A percentile compares a stretch with the other conserved stretches of the same genome.
phyloP scores from a whole-genome alignment of 2,888 invertebrate genomes.

The Eumerus sabulonum region DNA sequence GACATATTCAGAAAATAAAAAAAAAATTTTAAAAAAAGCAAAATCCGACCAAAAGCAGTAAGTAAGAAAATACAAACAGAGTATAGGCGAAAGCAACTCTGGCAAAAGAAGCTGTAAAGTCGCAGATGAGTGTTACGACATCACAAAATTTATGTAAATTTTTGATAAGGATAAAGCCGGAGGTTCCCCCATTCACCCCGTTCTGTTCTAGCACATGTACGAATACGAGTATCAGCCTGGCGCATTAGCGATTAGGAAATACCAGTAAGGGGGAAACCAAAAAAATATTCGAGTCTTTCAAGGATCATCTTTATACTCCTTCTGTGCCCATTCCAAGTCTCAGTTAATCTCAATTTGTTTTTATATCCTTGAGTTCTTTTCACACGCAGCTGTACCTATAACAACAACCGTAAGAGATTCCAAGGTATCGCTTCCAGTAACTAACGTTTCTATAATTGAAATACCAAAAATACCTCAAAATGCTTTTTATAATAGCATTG shows the following conservation, averaged over 20 bases:
- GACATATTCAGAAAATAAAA: too few species aligned
- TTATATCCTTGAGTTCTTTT: conserved; percentile 26
- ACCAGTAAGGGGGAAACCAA: neutral
- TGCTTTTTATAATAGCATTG: conserved; percentile 46
- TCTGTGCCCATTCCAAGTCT: neutral
- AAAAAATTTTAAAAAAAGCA: conserved; percentile 7
- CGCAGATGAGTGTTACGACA: conserved; percentile 54
- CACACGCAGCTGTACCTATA: conserved; percentile 46
- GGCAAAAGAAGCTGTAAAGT: conserved; percentile 39
- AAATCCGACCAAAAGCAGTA: neutral
- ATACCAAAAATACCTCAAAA: conserved; percentile 43
- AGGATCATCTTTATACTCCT: neutral
- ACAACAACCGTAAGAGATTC: conserved; percentile 26
- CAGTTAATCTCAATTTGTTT: conserved; percentile 28
- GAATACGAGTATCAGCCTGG: neutral
- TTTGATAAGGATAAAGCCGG: conserved; percentile 50
- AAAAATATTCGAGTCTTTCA: conserved; percentile 4
- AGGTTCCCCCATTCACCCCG: conserved; percentile 6
- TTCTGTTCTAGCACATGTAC: conserved; percentile 3
- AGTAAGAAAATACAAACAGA: too few species aligned
- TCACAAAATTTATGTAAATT: conserved; percentile 56
- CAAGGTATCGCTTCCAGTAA: conserved; percentile 51
- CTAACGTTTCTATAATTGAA: conserved; percentile 57
- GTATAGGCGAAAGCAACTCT: neutral
- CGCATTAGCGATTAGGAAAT: conserved; percentile 35